A percentile compares a stretch with the other conserved stretches of the same genome.
Conservation (phyloP, 2,888 invertebrate genomes). For the Hybos culiciformis region DNA sequence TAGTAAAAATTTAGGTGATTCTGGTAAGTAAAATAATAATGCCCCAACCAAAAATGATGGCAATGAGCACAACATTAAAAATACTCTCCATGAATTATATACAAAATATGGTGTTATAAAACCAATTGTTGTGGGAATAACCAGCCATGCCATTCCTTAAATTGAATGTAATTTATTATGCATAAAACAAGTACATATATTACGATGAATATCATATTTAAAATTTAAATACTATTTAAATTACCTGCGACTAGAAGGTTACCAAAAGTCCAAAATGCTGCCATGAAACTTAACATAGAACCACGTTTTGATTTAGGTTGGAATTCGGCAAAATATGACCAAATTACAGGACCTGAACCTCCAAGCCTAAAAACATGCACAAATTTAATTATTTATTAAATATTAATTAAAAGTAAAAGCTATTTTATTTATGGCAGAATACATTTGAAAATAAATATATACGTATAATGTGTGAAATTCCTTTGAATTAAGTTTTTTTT, state of each 20-base stretch:
- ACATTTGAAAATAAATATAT: background rate
- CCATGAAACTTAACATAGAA: conserved; percentile 86
- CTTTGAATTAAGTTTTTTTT: background rate
- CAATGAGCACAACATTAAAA: conserved; percentile 73
- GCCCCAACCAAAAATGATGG: conserved; percentile 80
- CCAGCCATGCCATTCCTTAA: conserved; percentile 61
- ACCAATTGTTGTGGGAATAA: conserved; percentile 58
- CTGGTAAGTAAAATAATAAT: conserved; percentile 69
- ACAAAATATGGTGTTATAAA: conserved; percentile 51
- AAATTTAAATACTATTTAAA: too few species aligned
- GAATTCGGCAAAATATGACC: conserved; percentile 91
- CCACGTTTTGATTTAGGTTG: conserved; percentile 83
- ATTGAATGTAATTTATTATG: too few species aligned
- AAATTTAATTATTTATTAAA: background rate
- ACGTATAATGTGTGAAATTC: background rate
- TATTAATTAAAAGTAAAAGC: background rate
- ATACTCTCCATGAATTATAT: conserved; percentile 87
- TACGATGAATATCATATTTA: too few species aligned
- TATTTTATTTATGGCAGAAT: background rate
- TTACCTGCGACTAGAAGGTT: conserved; percentile 84
- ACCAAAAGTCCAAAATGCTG: conserved; percentile 90
- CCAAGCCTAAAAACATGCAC: conserved; percentile 24
- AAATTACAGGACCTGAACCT: conserved; percentile 66
- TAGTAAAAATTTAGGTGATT: conserved; percentile 81
- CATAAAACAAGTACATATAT: too few species aligned